Evolutionary conservation across 2,888 invertebrate genomes (phyloP).

Genomic region (Pardosa pseudoannulata): DNA sequence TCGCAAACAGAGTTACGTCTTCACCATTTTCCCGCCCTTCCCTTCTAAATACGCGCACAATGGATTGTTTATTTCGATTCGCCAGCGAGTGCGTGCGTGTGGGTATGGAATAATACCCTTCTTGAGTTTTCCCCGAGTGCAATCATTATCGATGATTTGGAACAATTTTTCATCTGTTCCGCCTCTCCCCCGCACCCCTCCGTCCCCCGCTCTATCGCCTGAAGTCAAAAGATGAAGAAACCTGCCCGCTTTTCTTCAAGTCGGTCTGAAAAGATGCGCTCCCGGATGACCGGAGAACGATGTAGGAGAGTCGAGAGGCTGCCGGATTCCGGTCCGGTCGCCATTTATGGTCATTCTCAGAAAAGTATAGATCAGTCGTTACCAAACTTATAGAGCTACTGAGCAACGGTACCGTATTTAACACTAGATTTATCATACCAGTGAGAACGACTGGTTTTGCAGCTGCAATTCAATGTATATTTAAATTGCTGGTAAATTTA

Average conservation of each 20-base stretch:
- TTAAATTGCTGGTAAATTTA: too few relatives aligned
- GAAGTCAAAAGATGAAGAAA: constrained; percentile 11
- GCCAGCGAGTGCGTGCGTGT: too few relatives aligned
- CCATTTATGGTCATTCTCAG: constrained; percentile 11
- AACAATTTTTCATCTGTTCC: constrained; percentile 8
- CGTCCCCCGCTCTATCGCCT: neutral
- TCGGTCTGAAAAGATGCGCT: neutral
- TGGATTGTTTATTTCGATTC: constrained; percentile 9
- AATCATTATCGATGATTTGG: constrained; percentile 10
- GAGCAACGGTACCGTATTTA: too few relatives aligned
- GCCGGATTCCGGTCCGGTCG: neutral
- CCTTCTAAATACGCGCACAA: neutral
- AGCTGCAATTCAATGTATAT: too few relatives aligned
- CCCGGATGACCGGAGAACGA: neutral
- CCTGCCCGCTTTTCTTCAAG: neutral
- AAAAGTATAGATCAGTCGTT: too few relatives aligned
- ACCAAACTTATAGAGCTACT: too few relatives aligned
- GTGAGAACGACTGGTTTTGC: too few relatives aligned
- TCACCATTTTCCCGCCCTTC: too few relatives aligned
- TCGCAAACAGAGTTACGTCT: too few relatives aligned
- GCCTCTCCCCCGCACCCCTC: neutral
- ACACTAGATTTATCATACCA: too few relatives aligned
- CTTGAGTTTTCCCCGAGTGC: neutral
- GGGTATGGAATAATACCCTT: too few relatives aligned
- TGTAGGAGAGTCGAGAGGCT: neutral